Evolutionary conservation across 2,888 invertebrate genomes (phyloP).

Genomic region (Kryphioiulus occultus): DNA sequence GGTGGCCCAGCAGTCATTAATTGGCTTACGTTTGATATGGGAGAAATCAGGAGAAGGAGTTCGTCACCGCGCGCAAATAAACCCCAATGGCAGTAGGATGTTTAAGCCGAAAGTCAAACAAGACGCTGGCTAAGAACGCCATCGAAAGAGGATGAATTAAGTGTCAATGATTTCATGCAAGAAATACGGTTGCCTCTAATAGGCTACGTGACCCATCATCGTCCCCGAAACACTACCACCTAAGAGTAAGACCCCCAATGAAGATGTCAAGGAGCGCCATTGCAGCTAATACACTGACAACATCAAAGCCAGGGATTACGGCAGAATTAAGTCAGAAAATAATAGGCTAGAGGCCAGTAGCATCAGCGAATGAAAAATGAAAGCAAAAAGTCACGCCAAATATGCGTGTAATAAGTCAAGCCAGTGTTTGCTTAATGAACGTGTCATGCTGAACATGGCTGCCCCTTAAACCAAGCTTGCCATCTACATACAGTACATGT

Average conservation of each 20-base stretch:
- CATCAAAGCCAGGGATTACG: neutral
- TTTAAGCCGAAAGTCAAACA: conserved; percentile 23
- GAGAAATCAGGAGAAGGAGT: neutral
- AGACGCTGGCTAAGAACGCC: neutral
- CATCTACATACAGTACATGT: no score
- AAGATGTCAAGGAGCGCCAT: neutral
- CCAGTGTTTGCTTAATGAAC: no score
- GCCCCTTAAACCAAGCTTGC: no score
- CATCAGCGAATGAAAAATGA: neutral
- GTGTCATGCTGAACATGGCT: no score
- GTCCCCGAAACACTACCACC: neutral
- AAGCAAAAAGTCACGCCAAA: no score
- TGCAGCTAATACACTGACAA: conserved; percentile 14
- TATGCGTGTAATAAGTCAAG: no score
- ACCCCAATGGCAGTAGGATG: neutral
- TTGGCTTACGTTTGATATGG: neutral
- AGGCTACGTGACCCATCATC: conserved; percentile 23
- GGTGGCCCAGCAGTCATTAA: neutral
- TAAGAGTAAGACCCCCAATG: neutral
- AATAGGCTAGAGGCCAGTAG: neutral
- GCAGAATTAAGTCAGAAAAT: neutral
- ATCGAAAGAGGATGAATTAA: neutral
- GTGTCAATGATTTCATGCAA: neutral
- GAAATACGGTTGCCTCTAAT: neutral
- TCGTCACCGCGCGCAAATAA: neutral